Conservation (phyloP, 1,140 invertebrate genomes). For the Trichonephila clavipes region DNA sequence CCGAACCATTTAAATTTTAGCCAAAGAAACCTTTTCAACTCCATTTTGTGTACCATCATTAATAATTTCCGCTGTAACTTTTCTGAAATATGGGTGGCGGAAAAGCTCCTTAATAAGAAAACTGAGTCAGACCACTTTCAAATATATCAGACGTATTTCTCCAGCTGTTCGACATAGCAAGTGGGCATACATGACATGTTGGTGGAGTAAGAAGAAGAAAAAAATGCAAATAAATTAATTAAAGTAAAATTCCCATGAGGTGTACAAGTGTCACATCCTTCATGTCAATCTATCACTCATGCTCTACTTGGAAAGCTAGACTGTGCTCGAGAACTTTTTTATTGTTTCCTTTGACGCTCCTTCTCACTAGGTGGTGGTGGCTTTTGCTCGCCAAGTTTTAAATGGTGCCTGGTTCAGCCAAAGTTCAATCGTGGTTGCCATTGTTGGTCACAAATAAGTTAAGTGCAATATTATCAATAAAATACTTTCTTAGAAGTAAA, state of each 20-base stretch:
- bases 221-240: conserved; percentile 21
- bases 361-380: neutral
- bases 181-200: neutral
- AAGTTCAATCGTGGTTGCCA: neutral
- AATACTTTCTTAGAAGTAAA: too few relatives aligned
- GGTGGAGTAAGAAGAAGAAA: neutral
- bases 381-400: neutral
- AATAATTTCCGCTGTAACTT: neutral
- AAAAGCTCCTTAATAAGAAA: neutral
- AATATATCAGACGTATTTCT: neutral
- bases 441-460: conserved; percentile 2
- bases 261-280: conserved; percentile 61
- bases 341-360: conserved; percentile 1
- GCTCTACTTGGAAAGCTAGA: conserved; percentile 50
- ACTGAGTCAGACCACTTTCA: neutral
- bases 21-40: neutral
- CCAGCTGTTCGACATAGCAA: neutral
- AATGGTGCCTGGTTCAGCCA: neutral
- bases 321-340: conserved; percentile 15
- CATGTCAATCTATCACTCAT: conserved; percentile 54
- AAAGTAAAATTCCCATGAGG: conserved; percentile 13
- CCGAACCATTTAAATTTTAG: neutral
- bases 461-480: too few relatives aligned
- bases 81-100: neutral
- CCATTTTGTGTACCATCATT: neutral